A percentile compares a stretch with the other conserved stretches of the same genome.
phyloP scores from a whole-genome alignment of 2,113 vertebrate genomes.

The Onychostruthus taczanowskii region DNA sequence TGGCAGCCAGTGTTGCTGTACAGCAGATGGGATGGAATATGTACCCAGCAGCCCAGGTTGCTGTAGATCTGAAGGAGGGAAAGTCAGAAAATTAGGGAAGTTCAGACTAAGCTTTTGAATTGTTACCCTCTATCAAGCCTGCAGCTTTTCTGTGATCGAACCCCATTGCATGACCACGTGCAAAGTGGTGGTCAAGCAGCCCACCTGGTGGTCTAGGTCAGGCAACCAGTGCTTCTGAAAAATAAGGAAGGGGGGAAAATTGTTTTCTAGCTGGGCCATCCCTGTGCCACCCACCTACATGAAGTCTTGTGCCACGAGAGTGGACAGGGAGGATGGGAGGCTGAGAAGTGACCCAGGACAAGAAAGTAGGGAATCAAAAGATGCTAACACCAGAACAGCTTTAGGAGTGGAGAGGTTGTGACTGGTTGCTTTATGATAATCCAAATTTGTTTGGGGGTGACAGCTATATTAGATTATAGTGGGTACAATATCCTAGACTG shows the following conservation, averaged over 20 bases:
- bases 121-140: background rate
- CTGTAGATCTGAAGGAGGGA: background rate
- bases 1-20: background rate
- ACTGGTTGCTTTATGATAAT: background rate
- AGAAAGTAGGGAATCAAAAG: background rate
- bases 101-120: background rate
- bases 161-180: rapidly evolving
- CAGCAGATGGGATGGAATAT: background rate
- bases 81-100: background rate
- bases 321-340: background rate
- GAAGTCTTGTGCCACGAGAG: background rate
- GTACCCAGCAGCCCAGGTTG: background rate
- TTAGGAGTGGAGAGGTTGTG: background rate
- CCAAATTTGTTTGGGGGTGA: background rate
- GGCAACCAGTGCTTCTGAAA: background rate
- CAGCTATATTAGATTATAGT: background rate
- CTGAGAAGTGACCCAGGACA: background rate
- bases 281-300: background rate
- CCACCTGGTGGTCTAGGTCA: background rate
- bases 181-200: background rate
- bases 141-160: background rate
- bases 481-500: background rate
- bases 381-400: background rate
- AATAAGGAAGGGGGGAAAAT: background rate
- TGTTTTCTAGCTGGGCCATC: background rate